Evolutionary conservation across 2,113 vertebrate genomes (phyloP).

Genomic region (Pterocles orientalis): DNA sequence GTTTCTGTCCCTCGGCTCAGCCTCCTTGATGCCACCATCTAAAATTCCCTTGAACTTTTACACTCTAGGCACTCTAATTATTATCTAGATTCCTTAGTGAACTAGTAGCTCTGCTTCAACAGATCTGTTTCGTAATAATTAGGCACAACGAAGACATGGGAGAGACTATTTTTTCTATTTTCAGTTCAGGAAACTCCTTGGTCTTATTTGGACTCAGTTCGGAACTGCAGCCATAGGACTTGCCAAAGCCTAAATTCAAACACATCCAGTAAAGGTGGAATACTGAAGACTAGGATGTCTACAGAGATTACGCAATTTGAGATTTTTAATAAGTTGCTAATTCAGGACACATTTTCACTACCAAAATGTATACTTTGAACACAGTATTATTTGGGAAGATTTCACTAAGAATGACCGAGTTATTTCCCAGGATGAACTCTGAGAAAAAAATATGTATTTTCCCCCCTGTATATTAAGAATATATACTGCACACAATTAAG

Average conservation of each 20-base stretch:
- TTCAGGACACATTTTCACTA: neutral
- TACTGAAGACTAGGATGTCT: neutral
- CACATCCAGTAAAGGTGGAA: accelerated
- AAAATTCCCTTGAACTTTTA: neutral
- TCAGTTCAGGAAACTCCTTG: neutral
- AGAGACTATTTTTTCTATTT: neutral
- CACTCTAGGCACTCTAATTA: neutral
- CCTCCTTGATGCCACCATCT: neutral
- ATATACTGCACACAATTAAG: neutral
- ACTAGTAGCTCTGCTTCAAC: neutral
- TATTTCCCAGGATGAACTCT: neutral
- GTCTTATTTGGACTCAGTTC: neutral
- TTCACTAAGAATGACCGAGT: neutral
- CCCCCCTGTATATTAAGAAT: neutral
- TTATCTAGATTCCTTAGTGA: neutral
- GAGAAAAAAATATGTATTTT: accelerated
- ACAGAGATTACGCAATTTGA: neutral
- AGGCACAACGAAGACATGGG: neutral
- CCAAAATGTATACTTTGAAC: neutral
- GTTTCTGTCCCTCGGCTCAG: neutral
- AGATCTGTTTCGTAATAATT: neutral
- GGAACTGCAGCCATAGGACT: neutral
- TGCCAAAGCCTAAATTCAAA: neutral
- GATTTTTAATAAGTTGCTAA: neutral
- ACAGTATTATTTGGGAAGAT: neutral